Conservation (phyloP, 2,113 vertebrate species). For the Rhinogobius similis region DNA sequence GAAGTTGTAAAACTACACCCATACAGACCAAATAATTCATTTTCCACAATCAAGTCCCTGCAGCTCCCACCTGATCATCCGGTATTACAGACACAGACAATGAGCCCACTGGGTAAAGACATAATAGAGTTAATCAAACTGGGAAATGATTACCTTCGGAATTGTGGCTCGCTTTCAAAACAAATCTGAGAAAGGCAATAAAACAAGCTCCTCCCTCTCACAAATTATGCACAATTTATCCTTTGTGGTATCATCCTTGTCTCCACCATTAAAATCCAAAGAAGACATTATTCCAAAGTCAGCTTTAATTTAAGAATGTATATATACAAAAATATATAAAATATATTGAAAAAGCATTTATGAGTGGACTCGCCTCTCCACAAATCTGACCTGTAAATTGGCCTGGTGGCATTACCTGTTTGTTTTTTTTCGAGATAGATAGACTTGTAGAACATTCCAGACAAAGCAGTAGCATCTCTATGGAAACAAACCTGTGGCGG, state of each 20-base stretch:
- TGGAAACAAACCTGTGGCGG: no score
- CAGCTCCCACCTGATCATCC: conserved; percentile 47
- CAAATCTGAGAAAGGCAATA: conserved; percentile 23
- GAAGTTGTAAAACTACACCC: conserved; percentile 22
- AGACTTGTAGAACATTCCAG: no score
- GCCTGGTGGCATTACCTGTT: no score
- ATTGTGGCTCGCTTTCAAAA: conserved; percentile 26
- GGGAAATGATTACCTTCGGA: conserved; percentile 40
- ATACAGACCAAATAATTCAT: conserved; percentile 23
- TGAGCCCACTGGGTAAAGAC: conserved; percentile 50
- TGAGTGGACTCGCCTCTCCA: no score
- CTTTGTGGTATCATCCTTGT: background rate
- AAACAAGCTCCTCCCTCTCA: conserved; percentile 7
- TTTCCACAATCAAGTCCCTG: conserved; percentile 38
- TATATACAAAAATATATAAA: no score
- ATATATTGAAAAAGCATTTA: no score
- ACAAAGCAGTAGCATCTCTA: no score
- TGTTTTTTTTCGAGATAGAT: no score
- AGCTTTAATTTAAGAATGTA: conserved; percentile 24
- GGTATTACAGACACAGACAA: conserved; percentile 29
- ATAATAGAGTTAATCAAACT: conserved; percentile 52
- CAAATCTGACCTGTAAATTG: no score
- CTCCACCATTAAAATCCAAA: background rate
- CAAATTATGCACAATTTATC: background rate
- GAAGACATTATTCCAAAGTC: conserved; percentile 42